Evolutionary conservation across 2,888 invertebrate genomes (phyloP).

Genomic region (Hipparchia semele): DNA sequence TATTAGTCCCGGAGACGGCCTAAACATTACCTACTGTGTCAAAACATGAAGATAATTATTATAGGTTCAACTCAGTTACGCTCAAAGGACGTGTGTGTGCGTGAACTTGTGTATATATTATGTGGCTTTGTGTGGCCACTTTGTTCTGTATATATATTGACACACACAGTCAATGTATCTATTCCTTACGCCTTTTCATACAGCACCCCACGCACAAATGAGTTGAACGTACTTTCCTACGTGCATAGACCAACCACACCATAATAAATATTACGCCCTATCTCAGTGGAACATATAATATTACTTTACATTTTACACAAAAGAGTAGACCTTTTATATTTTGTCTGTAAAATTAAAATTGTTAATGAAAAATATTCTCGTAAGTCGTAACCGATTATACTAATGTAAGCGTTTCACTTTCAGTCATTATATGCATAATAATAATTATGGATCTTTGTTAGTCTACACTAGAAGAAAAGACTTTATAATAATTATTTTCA

Average conservation of each 20-base stretch:
- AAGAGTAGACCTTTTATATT: neutral
- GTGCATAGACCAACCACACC: conserved; percentile 4
- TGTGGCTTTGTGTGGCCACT: too few relatives aligned
- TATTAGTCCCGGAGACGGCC: conserved; percentile 31
- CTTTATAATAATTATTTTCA: conserved; percentile 8
- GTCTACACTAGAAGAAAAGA: conserved; percentile 10
- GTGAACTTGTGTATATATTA: too few relatives aligned
- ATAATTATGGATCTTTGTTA: conserved; percentile 11
- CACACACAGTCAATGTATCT: too few relatives aligned
- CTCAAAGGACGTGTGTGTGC: too few relatives aligned
- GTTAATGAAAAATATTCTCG: neutral
- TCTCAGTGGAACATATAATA: neutral
- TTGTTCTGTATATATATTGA: too few relatives aligned
- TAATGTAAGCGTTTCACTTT: conserved; percentile 10
- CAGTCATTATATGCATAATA: conserved; percentile 8
- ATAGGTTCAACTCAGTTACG: too few relatives aligned
- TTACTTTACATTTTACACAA: neutral
- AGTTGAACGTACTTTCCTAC: neutral
- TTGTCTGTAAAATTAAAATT: neutral
- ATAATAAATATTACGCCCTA: neutral
- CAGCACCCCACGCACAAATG: too few relatives aligned
- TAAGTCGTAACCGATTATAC: neutral
- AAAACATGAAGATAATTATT: neutral
- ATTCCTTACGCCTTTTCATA: too few relatives aligned
- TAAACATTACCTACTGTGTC: conserved; percentile 4